phyloP scores from a whole-genome alignment of 1,140 invertebrate species.

The Bombus soroeensis region DNA sequence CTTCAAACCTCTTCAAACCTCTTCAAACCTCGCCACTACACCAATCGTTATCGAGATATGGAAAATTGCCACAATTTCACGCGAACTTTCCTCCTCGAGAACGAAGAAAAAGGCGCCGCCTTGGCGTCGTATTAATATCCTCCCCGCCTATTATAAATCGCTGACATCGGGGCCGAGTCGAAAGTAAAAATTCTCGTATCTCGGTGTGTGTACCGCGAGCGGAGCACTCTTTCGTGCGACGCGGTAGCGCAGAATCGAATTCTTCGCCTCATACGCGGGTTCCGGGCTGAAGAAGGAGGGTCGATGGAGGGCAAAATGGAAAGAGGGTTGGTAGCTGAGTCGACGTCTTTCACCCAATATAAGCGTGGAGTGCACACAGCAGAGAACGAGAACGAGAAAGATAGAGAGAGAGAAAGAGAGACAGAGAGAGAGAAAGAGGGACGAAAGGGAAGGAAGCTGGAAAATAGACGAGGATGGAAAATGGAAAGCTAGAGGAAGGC shows the following conservation, averaged over 20 bases:
- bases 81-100: neutral
- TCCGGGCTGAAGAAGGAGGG: slow-evolving; percentile 41
- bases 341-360: slow-evolving; percentile 77
- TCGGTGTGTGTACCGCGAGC: slow-evolving; percentile 48
- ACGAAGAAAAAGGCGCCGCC: neutral
- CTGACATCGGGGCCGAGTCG: slow-evolving; percentile 48
- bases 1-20: neutral
- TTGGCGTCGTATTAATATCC: slow-evolving; percentile 17
- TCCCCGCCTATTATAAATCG: slow-evolving; percentile 29
- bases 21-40: neutral
- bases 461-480: slow-evolving; percentile 17
- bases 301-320: slow-evolving; percentile 65
- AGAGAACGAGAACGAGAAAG: slow-evolving; percentile 32
- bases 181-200: slow-evolving; percentile 61
- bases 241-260: slow-evolving; percentile 72
- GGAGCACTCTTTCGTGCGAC: slow-evolving; percentile 53
- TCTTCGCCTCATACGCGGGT: slow-evolving; percentile 64
- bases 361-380: slow-evolving; percentile 56
- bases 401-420: too few relatives aligned
- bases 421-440: slow-evolving; percentile 6
- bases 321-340: slow-evolving; percentile 77
- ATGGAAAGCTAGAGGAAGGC: slow-evolving; percentile 35
- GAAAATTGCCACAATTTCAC: neutral
- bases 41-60: neutral
- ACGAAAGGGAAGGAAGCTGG: slow-evolving; percentile 34